These are phyloP conservation scores for Drosophila nannoptera DNA, from an alignment of 1,140 invertebrate species.

Conservation along the genomic window DNA sequence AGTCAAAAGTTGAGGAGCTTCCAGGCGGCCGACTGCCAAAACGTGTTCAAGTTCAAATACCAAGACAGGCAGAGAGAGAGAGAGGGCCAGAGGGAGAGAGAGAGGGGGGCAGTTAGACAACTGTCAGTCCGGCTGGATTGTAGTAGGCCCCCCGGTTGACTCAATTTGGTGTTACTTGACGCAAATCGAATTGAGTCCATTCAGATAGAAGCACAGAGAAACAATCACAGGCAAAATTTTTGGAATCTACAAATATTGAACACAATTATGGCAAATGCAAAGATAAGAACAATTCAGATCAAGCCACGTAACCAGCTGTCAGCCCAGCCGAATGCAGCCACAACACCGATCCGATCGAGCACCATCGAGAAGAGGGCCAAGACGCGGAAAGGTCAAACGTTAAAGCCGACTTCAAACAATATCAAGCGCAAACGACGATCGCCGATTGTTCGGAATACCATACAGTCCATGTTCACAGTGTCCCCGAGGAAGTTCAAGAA, in stretches of 20 bases:
- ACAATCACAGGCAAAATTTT: constrained; percentile 31
- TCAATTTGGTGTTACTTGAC: constrained; percentile 1
- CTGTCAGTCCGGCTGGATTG: background rate
- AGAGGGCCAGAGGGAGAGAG: background rate
- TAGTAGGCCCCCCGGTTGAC: background rate
- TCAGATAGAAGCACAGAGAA: too few species aligned
- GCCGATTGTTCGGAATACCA: too few species aligned
- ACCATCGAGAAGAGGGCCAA: too few species aligned
- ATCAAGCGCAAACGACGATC: too few species aligned
- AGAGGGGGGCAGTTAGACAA: background rate
- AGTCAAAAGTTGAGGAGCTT: constrained; percentile 31
- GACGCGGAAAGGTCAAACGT: background rate
- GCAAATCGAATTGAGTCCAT: constrained; percentile 14
- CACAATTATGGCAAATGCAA: constrained; percentile 18
- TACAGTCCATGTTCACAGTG: too few species aligned
- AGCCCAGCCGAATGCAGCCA: background rate
- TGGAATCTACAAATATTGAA: background rate
- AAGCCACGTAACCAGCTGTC: background rate
- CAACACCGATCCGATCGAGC: background rate
- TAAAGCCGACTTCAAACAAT: too few species aligned
- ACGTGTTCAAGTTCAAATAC: constrained; percentile 55
- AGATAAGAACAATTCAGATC: background rate
- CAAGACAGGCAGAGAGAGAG: constrained; percentile 21
- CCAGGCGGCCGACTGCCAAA: constrained; percentile 25
- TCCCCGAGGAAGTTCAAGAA: too few species aligned